phyloP scores from a whole-genome alignment of 2,888 invertebrate species.

The Julus scanicus region DNA sequence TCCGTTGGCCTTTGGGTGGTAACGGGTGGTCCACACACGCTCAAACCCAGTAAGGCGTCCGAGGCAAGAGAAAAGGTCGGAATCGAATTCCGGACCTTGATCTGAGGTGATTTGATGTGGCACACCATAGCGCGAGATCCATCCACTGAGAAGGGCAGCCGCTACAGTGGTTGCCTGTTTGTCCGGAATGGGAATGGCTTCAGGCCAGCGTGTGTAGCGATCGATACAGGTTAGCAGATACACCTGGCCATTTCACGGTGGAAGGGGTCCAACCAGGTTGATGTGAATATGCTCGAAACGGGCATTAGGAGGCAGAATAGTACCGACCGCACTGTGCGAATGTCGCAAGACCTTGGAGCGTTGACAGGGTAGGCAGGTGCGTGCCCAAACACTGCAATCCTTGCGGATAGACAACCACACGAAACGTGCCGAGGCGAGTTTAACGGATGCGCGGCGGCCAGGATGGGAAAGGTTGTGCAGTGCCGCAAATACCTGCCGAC shows the following conservation, averaged over 20 bases:
- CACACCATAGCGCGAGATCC: neutral
- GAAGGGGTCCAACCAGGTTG: conserved; percentile 52
- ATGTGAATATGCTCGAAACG: conserved; percentile 54
- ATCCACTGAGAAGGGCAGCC: neutral
- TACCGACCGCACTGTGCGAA: neutral
- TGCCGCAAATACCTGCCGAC: neutral
- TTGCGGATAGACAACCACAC: neutral
- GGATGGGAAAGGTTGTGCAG: neutral
- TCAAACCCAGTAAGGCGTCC: too few species aligned
- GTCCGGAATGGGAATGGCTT: conserved; percentile 15
- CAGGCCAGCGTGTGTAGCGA: conserved; percentile 52
- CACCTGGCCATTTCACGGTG: neutral
- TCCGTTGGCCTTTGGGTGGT: too few species aligned
- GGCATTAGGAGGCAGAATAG: neutral
- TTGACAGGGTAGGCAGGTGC: neutral
- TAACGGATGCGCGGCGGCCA: neutral
- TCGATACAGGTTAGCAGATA: conserved; percentile 53
- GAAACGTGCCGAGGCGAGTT: neutral
- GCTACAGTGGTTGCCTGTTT: neutral
- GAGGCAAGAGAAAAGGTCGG: neutral
- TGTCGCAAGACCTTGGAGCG: neutral
- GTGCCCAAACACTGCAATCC: neutral
- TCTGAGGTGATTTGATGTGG: neutral
- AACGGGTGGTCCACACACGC: too few species aligned
- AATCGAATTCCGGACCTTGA: neutral